Conservation (phyloP, 2,888 invertebrate genomes). For the Synanthedon myopaeformis region DNA sequence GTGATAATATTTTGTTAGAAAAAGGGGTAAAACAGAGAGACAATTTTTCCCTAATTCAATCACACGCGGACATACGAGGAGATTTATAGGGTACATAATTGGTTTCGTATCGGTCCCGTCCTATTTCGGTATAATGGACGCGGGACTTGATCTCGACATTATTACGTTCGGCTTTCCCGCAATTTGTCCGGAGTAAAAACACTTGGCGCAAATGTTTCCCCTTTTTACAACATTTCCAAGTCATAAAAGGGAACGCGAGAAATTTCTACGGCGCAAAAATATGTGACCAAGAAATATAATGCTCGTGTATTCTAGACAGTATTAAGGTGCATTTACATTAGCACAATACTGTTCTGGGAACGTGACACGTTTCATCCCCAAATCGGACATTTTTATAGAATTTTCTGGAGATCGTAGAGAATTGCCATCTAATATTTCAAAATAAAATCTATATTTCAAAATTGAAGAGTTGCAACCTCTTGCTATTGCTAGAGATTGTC, state of each 20-base stretch:
- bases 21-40: no score
- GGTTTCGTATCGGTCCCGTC: slow-evolving; percentile 32
- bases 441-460: no score
- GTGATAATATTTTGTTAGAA: no score
- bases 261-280: not conserved
- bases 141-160: slow-evolving; percentile 8
- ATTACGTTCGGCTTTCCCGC: slow-evolving; percentile 11
- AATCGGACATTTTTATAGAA: no score
- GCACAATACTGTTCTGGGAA: no score
- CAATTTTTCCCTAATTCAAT: not conserved
- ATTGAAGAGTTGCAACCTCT: no score
- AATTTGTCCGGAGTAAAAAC: slow-evolving; percentile 16
- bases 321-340: no score
- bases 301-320: no score
- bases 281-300: not conserved
- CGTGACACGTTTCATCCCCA: no score
- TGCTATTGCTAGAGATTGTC: no score
- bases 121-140: slow-evolving; percentile 42
- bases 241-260: not conserved
- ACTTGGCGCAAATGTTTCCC: slow-evolving; percentile 11
- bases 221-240: not conserved
- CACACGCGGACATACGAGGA: slow-evolving; percentile 7
- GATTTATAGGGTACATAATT: slow-evolving; percentile 43
- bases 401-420: no score
- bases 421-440: no score